Evolutionary conservation across 2,797 vertebrate species (phyloP).

Genomic region (Mormyrus hasselquistii): DNA sequence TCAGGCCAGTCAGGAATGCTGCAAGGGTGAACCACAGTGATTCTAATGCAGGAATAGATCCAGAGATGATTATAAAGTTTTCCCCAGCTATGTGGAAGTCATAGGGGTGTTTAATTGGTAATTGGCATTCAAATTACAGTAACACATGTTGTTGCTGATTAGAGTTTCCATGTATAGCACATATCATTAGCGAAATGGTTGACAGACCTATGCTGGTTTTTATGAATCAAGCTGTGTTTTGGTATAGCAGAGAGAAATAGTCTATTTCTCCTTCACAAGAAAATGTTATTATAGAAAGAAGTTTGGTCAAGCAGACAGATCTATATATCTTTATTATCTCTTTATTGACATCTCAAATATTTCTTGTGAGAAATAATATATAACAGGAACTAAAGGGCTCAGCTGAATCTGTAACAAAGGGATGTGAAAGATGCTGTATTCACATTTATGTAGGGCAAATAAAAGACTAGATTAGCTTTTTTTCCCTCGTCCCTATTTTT

Average conservation of each 20-base stretch:
- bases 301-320: background rate
- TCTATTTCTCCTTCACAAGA: background rate
- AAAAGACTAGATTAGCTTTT: background rate
- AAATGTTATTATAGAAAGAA: background rate
- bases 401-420: background rate
- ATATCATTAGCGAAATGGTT: background rate
- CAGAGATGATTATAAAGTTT: constrained; percentile 9
- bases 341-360: background rate
- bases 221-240: background rate
- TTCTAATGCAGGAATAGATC: background rate
- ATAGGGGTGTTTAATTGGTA: constrained; percentile 7
- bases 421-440: background rate
- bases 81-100: background rate
- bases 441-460: background rate
- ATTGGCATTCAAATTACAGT: constrained; percentile 11
- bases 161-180: constrained; percentile 9
- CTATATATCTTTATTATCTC: background rate
- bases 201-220: background rate
- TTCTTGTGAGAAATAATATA: background rate
- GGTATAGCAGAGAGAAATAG: background rate
- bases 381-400: background rate
- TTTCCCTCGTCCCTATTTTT: background rate
- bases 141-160: constrained; percentile 8
- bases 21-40: background rate
- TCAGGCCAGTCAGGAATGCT: background rate